Conservation (phyloP, 1,140 invertebrate genomes). For the Formica exsecta region DNA sequence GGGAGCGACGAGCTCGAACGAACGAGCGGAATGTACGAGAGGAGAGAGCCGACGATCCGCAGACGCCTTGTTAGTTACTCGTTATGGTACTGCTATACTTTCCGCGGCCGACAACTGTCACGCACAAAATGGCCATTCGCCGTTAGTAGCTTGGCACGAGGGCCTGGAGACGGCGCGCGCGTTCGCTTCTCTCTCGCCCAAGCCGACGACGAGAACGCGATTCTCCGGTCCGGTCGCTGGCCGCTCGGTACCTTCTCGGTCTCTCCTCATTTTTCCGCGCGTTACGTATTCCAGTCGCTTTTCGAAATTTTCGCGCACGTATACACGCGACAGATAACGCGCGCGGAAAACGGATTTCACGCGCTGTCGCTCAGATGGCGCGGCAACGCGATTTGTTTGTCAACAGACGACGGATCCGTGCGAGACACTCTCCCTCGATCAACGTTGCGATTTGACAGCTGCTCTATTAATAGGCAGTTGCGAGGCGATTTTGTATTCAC, state of each 20-base stretch:
- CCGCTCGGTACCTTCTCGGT: background rate
- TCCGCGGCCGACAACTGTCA: slow-evolving; percentile 83
- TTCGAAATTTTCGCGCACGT: slow-evolving; percentile 59
- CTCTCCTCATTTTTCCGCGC: background rate
- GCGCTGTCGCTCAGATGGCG: slow-evolving; percentile 29
- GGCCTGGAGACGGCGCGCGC: slow-evolving; percentile 78
- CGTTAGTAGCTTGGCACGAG: slow-evolving; percentile 84
- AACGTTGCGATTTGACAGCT: slow-evolving; percentile 19
- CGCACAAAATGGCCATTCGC: slow-evolving; percentile 87
- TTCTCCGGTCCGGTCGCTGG: background rate
- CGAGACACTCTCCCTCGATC: background rate
- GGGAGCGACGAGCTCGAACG: background rate
- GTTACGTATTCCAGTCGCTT: background rate
- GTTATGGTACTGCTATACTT: slow-evolving; percentile 17
- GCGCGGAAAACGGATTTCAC: background rate
- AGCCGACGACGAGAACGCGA: slow-evolving; percentile 11
- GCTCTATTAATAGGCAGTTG: slow-evolving; percentile 42
- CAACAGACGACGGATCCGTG: slow-evolving; percentile 51
- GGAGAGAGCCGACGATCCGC: slow-evolving; percentile 14
- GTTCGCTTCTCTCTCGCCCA: slow-evolving; percentile 51
- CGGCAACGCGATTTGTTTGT: slow-evolving; percentile 58
- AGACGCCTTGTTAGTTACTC: slow-evolving; percentile 33
- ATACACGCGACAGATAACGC: background rate
- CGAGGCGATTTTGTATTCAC: slow-evolving; percentile 2
- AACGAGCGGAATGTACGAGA: background rate